Conservation (phyloP, 1,140 invertebrate genomes). For the Solenopsis invicta region DNA sequence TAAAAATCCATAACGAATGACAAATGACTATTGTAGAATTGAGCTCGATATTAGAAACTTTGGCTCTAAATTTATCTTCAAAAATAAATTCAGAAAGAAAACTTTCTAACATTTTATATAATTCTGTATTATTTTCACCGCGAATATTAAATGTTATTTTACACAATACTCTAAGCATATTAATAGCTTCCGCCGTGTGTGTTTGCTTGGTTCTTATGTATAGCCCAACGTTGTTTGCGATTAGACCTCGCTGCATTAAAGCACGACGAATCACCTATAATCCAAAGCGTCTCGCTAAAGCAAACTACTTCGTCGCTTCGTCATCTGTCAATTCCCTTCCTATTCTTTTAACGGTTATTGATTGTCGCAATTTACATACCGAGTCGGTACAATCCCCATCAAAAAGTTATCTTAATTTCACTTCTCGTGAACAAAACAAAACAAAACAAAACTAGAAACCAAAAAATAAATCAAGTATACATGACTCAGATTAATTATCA, state of each 20-base stretch:
- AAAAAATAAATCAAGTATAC: background rate
- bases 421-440: no score
- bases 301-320: slow-evolving; percentile 47
- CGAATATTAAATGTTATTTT: background rate
- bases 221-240: slow-evolving; percentile 56
- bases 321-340: slow-evolving; percentile 33
- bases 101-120: background rate
- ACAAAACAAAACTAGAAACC: background rate
- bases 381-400: slow-evolving; percentile 25
- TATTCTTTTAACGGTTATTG: slow-evolving; percentile 45
- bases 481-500: background rate
- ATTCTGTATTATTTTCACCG: background rate
- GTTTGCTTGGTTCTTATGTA: slow-evolving; percentile 57
- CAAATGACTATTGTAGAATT: background rate
- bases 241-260: slow-evolving; percentile 62
- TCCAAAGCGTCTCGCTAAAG: slow-evolving; percentile 62
- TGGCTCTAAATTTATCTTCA: background rate
- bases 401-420: slow-evolving; percentile 11
- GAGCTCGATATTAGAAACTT: background rate
- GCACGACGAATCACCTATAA: slow-evolving; percentile 62
- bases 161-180: background rate
- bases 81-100: background rate
- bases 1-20: background rate
- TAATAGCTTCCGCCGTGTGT: slow-evolving; percentile 37
- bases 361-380: slow-evolving; percentile 26